Evolutionary conservation across 2,797 vertebrate genomes (phyloP).

Genomic region (Gouania willdenowi): DNA sequence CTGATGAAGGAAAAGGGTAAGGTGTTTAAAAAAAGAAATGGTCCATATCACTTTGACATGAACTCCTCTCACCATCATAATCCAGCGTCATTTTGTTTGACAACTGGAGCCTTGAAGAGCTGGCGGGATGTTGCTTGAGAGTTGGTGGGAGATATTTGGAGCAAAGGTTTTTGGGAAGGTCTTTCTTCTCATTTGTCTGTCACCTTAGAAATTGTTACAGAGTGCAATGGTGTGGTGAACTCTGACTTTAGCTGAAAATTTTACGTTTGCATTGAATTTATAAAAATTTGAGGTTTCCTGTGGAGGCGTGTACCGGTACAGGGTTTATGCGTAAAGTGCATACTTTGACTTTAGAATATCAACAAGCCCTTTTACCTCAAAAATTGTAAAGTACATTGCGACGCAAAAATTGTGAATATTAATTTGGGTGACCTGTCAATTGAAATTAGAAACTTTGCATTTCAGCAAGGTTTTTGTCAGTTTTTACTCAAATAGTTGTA

Average conservation of each 20-base stretch:
- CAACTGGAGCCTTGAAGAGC: slow-evolving; percentile 21
- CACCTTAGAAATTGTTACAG: slow-evolving; percentile 36
- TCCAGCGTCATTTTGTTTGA: slow-evolving; percentile 42
- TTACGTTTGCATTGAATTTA: slow-evolving; percentile 6
- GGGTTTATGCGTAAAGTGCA: slow-evolving; percentile 25
- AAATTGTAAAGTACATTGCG: slow-evolving; percentile 2
- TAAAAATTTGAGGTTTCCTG: slow-evolving; percentile 31
- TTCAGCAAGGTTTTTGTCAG: neutral
- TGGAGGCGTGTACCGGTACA: slow-evolving; percentile 32
- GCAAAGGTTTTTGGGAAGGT: slow-evolving; percentile 26
- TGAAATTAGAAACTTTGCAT: slow-evolving; percentile 30
- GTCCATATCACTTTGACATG: slow-evolving; percentile 1
- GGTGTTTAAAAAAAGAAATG: slow-evolving; percentile 11
- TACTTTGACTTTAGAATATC: slow-evolving; percentile 22
- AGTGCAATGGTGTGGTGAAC: slow-evolving; percentile 42
- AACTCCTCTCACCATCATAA: too few species aligned
- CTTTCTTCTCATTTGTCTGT: slow-evolving; percentile 22
- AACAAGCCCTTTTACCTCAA: slow-evolving; percentile 17
- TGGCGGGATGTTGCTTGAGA: slow-evolving; percentile 28
- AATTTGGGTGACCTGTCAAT: slow-evolving; percentile 17
- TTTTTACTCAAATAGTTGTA: slow-evolving; percentile 17
- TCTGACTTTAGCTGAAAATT: slow-evolving; percentile 27
- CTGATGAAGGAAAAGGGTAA: slow-evolving; percentile 99
- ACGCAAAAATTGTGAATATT: slow-evolving; percentile 2
- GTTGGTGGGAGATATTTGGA: slow-evolving; percentile 26